phyloP scores from a whole-genome alignment of 2,797 vertebrate genomes.

The Chelmon rostratus region DNA sequence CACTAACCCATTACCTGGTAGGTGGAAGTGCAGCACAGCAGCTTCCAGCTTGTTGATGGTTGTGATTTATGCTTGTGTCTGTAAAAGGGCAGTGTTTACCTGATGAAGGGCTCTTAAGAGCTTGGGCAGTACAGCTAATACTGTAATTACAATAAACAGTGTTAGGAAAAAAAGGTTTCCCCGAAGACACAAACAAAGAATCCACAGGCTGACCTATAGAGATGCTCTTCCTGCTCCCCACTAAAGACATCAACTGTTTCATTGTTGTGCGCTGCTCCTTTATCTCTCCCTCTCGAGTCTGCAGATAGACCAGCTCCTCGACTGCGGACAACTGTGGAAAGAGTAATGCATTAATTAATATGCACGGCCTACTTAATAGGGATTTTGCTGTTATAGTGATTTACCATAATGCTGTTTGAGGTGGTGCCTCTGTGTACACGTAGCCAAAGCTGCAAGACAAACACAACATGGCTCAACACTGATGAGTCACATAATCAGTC shows the following conservation, averaged over 20 bases:
- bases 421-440: conserved; percentile 44
- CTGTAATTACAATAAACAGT: conserved; percentile 14
- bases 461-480: conserved; percentile 28
- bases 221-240: not conserved
- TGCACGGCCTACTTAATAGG: conserved; percentile 20
- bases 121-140: not conserved
- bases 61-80: conserved; percentile 15
- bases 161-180: not conserved
- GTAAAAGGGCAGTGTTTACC: conserved; percentile 9
- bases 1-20: not conserved
- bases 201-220: not conserved
- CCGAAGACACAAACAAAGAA: not conserved
- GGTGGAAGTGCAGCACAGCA: not conserved
- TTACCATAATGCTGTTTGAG: conserved; percentile 39
- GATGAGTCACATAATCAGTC: conserved; percentile 44
- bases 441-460: conserved; percentile 24
- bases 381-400: conserved; percentile 21
- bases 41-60: conserved; percentile 10
- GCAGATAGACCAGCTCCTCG: conserved; percentile 32
- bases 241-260: not conserved
- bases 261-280: not conserved
- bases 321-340: conserved; percentile 29
- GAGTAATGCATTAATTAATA: conserved; percentile 41
- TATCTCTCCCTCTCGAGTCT: not conserved
- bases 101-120: not conserved